Evolutionary conservation across 64 coral and sea anemone species (phyloP).

Genomic region (Pocillopora verrucosa): DNA sequence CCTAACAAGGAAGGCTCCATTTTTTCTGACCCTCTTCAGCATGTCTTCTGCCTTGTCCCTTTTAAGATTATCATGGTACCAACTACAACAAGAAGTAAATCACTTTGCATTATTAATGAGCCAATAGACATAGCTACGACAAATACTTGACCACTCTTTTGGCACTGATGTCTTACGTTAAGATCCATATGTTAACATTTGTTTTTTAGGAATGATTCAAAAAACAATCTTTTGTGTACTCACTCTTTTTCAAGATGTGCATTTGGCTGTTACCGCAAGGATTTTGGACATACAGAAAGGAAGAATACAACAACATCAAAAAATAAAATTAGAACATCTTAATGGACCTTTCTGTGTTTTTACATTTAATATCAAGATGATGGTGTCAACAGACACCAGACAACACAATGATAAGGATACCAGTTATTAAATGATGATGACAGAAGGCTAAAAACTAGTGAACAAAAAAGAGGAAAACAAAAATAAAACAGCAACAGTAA

Average conservation of each 20-base stretch:
- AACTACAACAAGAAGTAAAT: slow-evolving; percentile 33
- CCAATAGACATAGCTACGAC: neutral
- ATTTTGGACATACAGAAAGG: slow-evolving; percentile 13
- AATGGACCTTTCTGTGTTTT: neutral
- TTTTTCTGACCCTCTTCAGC: slow-evolving; percentile 89
- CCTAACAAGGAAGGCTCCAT: slow-evolving; percentile 90
- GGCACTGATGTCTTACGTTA: too few relatives aligned
- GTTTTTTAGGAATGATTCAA: too few relatives aligned
- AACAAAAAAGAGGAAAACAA: too few relatives aligned
- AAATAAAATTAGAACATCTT: neutral
- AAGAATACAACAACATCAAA: slow-evolving; percentile 8
- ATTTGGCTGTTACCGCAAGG: slow-evolving; percentile 69
- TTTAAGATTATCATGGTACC: slow-evolving; percentile 95
- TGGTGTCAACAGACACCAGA: neutral
- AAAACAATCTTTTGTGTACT: slow-evolving; percentile 11
- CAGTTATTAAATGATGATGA: too few relatives aligned
- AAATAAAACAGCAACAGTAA: too few relatives aligned
- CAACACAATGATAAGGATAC: neutral
- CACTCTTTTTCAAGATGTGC: slow-evolving; percentile 99
- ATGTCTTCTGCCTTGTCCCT: slow-evolving; percentile 89
- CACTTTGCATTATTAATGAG: neutral
- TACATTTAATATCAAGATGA: too few relatives aligned
- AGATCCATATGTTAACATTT: too few relatives aligned
- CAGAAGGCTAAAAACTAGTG: too few relatives aligned
- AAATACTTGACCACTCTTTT: too few relatives aligned